phyloP scores from a whole-genome alignment of 2,113 vertebrate species.

The Dipodomys merriami region DNA sequence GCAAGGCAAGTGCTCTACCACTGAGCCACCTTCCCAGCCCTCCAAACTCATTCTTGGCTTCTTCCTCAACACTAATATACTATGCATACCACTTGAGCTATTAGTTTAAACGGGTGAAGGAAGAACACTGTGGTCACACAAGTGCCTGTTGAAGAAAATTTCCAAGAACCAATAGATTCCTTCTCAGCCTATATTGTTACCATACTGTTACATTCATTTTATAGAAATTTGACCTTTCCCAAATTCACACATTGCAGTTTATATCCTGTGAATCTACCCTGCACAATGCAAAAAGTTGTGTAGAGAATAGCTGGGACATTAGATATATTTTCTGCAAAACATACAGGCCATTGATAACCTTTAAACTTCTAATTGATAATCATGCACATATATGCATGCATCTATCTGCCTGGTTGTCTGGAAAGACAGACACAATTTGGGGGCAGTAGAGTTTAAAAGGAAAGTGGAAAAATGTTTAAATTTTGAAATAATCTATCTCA shows the following conservation, averaged over 20 bases:
- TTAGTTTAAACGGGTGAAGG: no score
- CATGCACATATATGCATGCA: not conserved
- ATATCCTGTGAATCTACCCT: not conserved
- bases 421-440: not conserved
- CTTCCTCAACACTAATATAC: no score
- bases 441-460: not conserved
- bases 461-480: not conserved
- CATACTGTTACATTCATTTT: not conserved
- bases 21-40: no score
- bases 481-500: not conserved
- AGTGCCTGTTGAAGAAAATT: not conserved
- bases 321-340: not conserved
- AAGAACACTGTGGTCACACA: no score
- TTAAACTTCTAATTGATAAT: not conserved
- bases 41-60: not conserved
- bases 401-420: not conserved
- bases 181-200: rapidly evolving
- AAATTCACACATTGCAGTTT: not conserved
- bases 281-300: not conserved
- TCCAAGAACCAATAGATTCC: not conserved
- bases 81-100: no score
- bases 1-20: no score
- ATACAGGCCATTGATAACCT: not conserved
- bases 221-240: not conserved
- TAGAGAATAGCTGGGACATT: not conserved